Evolutionary conservation across 2,113 vertebrate species (phyloP), one percentile per base, ranked within the genome.

Genomic region (Loxodonta africana): DNA sequence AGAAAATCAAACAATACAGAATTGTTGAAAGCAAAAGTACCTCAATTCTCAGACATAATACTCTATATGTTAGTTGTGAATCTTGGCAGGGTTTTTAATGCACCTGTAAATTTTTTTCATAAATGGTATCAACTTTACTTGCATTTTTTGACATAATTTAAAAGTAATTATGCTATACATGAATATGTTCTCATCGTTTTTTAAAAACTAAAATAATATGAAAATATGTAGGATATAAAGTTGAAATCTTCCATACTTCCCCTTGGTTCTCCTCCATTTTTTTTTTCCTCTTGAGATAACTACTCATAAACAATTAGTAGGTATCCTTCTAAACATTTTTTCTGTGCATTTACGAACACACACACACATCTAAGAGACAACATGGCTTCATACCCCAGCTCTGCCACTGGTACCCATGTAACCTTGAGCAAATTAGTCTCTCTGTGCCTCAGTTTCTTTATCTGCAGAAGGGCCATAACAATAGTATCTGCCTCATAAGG

Each of bases 21-120:
- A 71, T 95, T 90, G 74, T 7, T 83, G 74, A 94, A 93, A 88
- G 37, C 53, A 92, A 57, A 94, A 77, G 18, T 63, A 71, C 76
- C 60, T 78, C 86, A 88, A 25, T 28, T 96, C 62, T 92, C 65
- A 95, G 67, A 48, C 69, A 30, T n/a, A 84, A 18, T 15, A 20
- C 41, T 46, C 0, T 53, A 69, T 88, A 28, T 90, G 11, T 88
- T 78, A 21, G 0, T 51, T 95, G 51, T 94, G 46, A 77, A 37
- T 69, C 28, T 65, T 81, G 44, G 8, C 25, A 74, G 26, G 5
- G 65, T 77, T 85, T 85, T 91, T 76, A 77, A 83, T 83, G 26
- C 28, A 37, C 44, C 87, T 41, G 67, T 69, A 51, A 82, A 18
- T 44, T 73, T 76, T 82, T 90, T 62, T 65, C 73, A 83, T 63